A percentile compares a stretch with the other conserved stretches of the same genome.
Conservation (phyloP, 2,113 vertebrate genomes). For the Mungos mungo region DNA sequence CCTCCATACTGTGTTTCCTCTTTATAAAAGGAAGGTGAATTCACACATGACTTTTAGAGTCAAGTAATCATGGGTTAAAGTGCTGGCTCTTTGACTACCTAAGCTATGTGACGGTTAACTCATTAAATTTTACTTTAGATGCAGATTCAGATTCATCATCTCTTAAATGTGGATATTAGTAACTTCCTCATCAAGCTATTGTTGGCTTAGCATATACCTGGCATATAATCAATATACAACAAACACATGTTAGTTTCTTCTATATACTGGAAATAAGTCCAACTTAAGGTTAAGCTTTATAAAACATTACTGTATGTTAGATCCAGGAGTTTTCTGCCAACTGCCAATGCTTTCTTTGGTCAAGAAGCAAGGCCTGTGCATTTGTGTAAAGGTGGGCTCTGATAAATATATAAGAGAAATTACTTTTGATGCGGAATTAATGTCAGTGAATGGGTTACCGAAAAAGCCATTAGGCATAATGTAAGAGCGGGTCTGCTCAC, state of each 20-base stretch:
- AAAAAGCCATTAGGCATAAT: too few relatives aligned
- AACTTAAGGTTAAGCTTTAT: not conserved
- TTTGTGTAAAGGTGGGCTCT: not conserved
- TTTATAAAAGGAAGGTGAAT: not conserved
- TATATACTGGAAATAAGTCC: not conserved
- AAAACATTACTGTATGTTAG: not conserved
- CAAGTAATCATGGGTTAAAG: not conserved
- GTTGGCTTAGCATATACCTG: not conserved
- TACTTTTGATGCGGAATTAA: not conserved
- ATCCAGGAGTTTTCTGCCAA: not conserved
- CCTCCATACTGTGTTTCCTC: not conserved
- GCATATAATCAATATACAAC: not conserved
- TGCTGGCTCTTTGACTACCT: not conserved
- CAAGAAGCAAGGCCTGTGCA: not conserved
- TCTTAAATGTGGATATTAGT: not conserved
- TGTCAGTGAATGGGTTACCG: not conserved
- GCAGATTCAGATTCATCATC: not conserved
- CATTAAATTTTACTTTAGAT: slow-evolving; percentile 29
- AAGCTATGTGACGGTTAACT: not conserved
- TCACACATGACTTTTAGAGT: not conserved
- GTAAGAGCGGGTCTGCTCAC: not conserved
- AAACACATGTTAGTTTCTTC: not conserved
- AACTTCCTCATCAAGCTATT: not conserved
- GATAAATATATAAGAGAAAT: not conserved
- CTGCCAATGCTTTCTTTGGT: not conserved